These are phyloP conservation scores for Neotoxoptera formosana DNA, from an alignment of 1,140 invertebrate genomes.

Conservation along the genomic window DNA sequence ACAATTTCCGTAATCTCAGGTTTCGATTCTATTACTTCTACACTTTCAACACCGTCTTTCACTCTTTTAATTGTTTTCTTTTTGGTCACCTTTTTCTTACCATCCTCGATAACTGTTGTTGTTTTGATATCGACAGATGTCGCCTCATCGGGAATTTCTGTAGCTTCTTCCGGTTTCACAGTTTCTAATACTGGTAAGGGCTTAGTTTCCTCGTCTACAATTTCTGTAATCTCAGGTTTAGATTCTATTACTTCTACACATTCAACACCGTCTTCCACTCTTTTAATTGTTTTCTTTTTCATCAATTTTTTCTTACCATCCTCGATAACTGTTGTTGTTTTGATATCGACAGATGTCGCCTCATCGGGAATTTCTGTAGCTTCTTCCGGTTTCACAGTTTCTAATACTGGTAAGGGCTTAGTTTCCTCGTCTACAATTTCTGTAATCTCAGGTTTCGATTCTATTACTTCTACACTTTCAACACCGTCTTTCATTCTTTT, in stretches of 20 bases:
- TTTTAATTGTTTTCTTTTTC: conserved; percentile 14
- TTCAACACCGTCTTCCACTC: no score
- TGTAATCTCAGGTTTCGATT: neutral
- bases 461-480: neutral
- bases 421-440: neutral
- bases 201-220: no score
- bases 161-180: neutral
- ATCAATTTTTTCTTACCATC: conserved; percentile 61
- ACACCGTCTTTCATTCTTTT: neutral
- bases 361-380: neutral
- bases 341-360: neutral
- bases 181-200: no score
- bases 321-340: neutral
- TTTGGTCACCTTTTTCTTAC: conserved; percentile 61
- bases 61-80: no score
- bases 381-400: no score
- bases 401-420: neutral
- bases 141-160: neutral
- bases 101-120: neutral
- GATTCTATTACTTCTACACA: no score
- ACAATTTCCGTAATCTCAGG: no score
- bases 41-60: no score
- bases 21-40: no score
- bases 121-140: neutral
- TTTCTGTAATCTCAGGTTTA: no score